Conservation (phyloP, 2,888 invertebrate species). For the Saturnia japonica region DNA sequence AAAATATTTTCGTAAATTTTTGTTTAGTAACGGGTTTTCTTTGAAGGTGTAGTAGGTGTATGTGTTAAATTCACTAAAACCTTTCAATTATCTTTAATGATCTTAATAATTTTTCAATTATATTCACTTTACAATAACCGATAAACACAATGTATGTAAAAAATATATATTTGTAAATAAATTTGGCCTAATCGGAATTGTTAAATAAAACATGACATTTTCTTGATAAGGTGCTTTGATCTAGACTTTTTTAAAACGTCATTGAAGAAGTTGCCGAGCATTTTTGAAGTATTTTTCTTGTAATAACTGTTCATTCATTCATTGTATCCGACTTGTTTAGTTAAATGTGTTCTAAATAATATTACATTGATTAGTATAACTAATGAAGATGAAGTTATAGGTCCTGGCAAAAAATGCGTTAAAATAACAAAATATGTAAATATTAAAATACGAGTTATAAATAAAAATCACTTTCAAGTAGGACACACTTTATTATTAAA, state of each 20-base stretch:
- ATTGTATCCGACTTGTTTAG: not conserved
- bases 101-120: not conserved
- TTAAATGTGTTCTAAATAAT: constrained; percentile 36
- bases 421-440: constrained; percentile 34
- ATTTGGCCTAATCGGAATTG: not conserved
- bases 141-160: not conserved
- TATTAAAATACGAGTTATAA: not conserved
- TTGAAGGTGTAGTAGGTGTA: not conserved
- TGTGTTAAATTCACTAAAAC: not conserved
- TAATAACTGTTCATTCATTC: not conserved
- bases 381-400: constrained; percentile 53
- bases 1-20: no score
- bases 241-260: not conserved
- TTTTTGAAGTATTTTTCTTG: not conserved
- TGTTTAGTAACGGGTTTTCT: no score
- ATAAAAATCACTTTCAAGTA: constrained; percentile 2
- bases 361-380: constrained; percentile 60
- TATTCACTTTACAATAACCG: not conserved
- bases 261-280: not conserved
- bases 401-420: constrained; percentile 26
- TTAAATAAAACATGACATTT: not conserved
- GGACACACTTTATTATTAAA: not conserved
- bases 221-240: not conserved
- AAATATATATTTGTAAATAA: not conserved
- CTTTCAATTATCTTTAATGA: not conserved